Conservation (phyloP, 1,140 invertebrate species). For the Drosophila simulans region DNA sequence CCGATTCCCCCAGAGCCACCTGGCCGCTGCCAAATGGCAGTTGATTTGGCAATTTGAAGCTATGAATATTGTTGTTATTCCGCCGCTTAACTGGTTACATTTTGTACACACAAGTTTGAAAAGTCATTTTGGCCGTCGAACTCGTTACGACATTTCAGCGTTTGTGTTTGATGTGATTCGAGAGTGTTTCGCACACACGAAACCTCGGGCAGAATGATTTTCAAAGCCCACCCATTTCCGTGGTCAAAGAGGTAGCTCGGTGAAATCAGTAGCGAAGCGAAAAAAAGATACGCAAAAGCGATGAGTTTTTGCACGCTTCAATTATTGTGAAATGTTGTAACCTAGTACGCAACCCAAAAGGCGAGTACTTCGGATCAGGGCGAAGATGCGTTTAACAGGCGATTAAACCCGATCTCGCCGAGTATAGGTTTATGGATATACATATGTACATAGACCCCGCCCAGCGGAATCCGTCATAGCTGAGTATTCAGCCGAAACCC, state of each 20-base stretch:
- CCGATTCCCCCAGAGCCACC: conserved; percentile 42
- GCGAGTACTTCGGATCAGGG: conserved; percentile 13
- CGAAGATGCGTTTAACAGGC: conserved; percentile 55
- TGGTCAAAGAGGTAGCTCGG: conserved; percentile 29
- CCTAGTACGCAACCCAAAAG: conserved; percentile 54
- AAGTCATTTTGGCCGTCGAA: conserved; percentile 46
- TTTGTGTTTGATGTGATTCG: conserved; percentile 28
- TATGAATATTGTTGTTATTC: conserved; percentile 27
- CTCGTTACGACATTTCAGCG: conserved; percentile 31
- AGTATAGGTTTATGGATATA: conserved; percentile 47
- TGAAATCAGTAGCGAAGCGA: conserved; percentile 14
- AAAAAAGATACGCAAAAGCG: conserved; percentile 27
- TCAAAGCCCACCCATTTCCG: conserved; percentile 59
- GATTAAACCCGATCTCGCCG: conserved; percentile 47
- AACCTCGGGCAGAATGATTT: conserved; percentile 4
- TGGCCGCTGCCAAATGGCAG: background rate
- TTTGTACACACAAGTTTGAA: conserved; percentile 43
- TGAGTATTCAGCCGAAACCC: background rate
- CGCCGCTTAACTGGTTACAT: conserved; percentile 53
- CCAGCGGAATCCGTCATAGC: conserved; percentile 7
- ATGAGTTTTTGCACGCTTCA: conserved; percentile 75
- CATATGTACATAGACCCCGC: conserved; percentile 7
- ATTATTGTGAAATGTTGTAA: conserved; percentile 64
- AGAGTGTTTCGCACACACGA: conserved; percentile 10
- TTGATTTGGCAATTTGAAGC: conserved; percentile 22